These are phyloP conservation scores for Dendronephthya gigantea DNA, from an alignment of 64 coral and sea anemone genomes.

Conservation along the genomic window DNA sequence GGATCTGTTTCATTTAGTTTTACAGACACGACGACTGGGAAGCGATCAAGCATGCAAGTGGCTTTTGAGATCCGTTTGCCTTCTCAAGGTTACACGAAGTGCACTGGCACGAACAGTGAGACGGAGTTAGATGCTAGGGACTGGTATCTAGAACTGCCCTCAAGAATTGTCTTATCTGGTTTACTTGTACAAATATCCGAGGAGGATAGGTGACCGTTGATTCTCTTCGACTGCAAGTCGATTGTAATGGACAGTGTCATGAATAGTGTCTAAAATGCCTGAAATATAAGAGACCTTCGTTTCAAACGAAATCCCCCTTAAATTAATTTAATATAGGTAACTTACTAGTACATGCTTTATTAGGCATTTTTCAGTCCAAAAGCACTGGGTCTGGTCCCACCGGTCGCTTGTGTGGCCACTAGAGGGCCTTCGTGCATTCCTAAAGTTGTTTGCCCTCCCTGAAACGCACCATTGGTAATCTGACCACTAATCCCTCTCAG, in stretches of 20 bases:
- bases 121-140: not conserved
- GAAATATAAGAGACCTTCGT: too few species aligned
- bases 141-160: not conserved
- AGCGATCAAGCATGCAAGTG: not conserved
- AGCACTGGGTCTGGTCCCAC: too few species aligned
- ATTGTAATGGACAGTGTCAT: not conserved
- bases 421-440: too few species aligned
- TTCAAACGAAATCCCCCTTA: too few species aligned
- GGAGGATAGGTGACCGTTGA: not conserved
- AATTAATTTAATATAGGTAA: too few species aligned
- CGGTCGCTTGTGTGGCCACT: too few species aligned
- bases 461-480: too few species aligned
- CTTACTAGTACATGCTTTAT: too few species aligned
- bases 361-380: too few species aligned
- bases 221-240: not conserved
- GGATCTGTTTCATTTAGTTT: not conserved
- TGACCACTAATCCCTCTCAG: too few species aligned
- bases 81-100: not conserved
- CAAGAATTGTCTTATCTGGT: not conserved
- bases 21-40: not conserved
- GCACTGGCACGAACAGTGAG: not conserved
- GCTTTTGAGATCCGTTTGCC: not conserved
- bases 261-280: not conserved
- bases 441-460: too few species aligned
- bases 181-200: not conserved